Evolutionary conservation across 2,888 invertebrate species (phyloP).

Genomic region (Augiades crinisus): DNA sequence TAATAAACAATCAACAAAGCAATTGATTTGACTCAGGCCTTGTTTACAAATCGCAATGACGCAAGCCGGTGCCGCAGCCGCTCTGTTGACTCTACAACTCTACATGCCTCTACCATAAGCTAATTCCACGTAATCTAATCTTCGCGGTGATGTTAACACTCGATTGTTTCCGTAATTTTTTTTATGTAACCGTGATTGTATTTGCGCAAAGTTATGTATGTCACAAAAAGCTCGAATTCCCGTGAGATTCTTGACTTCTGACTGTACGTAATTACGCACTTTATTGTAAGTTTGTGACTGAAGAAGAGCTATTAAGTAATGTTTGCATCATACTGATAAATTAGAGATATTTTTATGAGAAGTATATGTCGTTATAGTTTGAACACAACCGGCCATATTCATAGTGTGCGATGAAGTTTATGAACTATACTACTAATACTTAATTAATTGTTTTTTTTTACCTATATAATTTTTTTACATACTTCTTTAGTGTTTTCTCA

Average conservation of each 20-base stretch:
- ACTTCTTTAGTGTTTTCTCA: too few relatives aligned
- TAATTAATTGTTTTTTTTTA: too few relatives aligned
- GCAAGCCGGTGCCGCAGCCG: neutral
- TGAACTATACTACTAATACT: too few relatives aligned
- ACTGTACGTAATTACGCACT: constrained; percentile 3
- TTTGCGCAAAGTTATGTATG: neutral
- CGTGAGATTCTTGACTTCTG: constrained; percentile 16
- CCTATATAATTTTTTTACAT: too few relatives aligned
- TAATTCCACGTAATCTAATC: constrained; percentile 11
- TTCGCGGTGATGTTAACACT: constrained; percentile 6
- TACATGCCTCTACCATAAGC: neutral
- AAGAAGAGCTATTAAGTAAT: neutral
- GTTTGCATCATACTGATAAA: too few relatives aligned
- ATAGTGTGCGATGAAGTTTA: too few relatives aligned
- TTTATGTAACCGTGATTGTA: constrained; percentile 18
- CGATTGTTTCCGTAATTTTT: constrained; percentile 9
- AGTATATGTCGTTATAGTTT: too few relatives aligned
- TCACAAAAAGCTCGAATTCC: constrained; percentile 13
- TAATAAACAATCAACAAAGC: too few relatives aligned
- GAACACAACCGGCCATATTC: too few relatives aligned
- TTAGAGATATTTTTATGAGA: too few relatives aligned
- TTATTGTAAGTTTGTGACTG: neutral
- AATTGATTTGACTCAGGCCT: too few relatives aligned
- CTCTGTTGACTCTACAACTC: too few relatives aligned
- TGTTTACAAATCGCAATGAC: neutral